Percentiles rank a stretch among this genome's conserved stretches.
Evolutionary conservation across 2,888 invertebrate genomes (phyloP).

Genomic region (Eupithecia vulgata): DNA sequence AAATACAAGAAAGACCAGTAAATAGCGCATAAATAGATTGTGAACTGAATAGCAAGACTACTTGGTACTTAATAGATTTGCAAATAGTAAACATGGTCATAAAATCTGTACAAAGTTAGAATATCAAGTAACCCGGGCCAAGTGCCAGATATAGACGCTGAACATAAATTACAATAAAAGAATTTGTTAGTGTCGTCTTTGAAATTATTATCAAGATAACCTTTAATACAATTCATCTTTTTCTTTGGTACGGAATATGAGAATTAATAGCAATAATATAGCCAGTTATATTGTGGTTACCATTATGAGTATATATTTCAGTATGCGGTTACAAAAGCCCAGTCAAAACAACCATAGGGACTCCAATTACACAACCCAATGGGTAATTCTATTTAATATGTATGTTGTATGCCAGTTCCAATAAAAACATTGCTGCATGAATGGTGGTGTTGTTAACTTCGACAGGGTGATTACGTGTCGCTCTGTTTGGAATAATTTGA

Average conservation of each 20-base stretch:
- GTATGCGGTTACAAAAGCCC: conserved; percentile 13
- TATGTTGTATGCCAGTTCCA: conserved; percentile 63
- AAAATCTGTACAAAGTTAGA: conserved; percentile 27
- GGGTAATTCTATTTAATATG: conserved; percentile 62
- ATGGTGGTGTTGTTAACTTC: conserved; percentile 69
- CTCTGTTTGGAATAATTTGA: conserved; percentile 17
- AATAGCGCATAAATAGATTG: conserved; percentile 6
- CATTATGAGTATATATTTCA: background rate
- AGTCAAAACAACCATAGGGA: conserved; percentile 52
- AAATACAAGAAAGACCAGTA: background rate
- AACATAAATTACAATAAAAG: background rate
- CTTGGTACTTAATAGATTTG: conserved; percentile 18
- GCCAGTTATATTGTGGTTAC: background rate
- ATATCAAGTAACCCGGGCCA: conserved; percentile 15
- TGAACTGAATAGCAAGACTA: conserved; percentile 13
- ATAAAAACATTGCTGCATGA: conserved; percentile 78
- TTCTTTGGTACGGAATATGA: background rate
- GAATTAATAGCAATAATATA: background rate
- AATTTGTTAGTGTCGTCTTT: background rate
- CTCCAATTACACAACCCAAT: conserved; percentile 51
- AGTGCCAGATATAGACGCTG: background rate
- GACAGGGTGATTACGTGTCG: conserved; percentile 60
- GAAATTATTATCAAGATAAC: background rate
- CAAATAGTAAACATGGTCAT: conserved; percentile 27
- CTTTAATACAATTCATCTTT: background rate